Conservation (phyloP, 2,797 vertebrate species). For the Sciurus carolinensis region DNA sequence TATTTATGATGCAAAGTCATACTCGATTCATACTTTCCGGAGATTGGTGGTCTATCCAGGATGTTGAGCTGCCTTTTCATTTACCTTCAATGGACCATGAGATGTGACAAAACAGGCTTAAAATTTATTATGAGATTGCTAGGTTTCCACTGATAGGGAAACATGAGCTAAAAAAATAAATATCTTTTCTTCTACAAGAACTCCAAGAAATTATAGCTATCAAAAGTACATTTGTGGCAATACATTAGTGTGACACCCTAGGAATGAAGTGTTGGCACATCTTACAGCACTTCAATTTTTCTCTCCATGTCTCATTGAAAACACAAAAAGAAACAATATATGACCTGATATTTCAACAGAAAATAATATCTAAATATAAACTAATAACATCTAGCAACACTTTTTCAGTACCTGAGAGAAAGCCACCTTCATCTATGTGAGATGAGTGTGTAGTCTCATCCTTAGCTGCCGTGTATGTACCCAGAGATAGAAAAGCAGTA, state of each 20-base stretch:
- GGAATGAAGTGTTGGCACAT: not conserved
- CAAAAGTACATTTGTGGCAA: not conserved
- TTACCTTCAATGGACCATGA: not conserved
- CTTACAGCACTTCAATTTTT: not conserved
- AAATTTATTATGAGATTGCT: not conserved
- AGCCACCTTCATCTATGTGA: not conserved
- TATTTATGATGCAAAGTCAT: not conserved
- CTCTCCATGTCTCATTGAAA: not conserved
- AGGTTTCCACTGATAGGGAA: not conserved
- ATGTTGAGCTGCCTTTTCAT: not conserved
- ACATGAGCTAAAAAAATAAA: not conserved
- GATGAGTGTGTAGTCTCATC: not conserved
- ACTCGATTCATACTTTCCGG: not conserved
- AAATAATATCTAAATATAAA: not conserved
- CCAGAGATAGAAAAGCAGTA: not conserved
- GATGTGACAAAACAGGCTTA: not conserved
- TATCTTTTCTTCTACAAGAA: slow-evolving; percentile 19
- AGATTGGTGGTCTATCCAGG: not conserved
- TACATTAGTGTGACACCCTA: not conserved
- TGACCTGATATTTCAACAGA: not conserved
- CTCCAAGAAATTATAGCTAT: slow-evolving; percentile 26
- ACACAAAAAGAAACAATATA: not conserved
- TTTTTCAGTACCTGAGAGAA: slow-evolving; percentile 8
- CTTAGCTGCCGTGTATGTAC: not conserved
- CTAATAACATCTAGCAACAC: not conserved